These are phyloP conservation scores for Semaprochilodus insignis DNA, from an alignment of 2,797 vertebrate species.

Conservation along the genomic window DNA sequence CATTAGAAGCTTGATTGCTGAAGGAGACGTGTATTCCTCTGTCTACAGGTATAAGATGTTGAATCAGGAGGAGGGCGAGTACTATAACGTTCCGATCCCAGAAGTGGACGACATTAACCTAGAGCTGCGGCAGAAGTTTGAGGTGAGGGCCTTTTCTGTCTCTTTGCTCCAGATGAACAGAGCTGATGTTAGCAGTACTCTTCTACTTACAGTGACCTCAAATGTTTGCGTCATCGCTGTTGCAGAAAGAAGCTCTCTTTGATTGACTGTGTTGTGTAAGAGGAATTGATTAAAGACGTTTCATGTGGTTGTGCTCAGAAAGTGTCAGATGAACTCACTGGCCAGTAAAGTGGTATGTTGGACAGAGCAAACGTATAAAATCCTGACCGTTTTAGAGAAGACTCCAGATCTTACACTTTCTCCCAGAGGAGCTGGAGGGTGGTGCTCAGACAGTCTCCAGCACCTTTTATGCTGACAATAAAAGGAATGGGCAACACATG, in stretches of 20 bases:
- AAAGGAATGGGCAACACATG: too few relatives aligned
- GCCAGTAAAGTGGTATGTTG: not conserved
- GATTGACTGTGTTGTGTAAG: not conserved
- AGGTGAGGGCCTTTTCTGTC: slow-evolving; percentile 75
- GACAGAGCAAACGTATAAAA: not conserved
- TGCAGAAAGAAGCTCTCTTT: not conserved
- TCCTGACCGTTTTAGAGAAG: not conserved
- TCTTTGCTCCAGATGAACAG: not conserved
- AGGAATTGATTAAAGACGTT: not conserved
- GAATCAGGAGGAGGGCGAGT: slow-evolving; percentile 96
- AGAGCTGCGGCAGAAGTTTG: slow-evolving; percentile 94
- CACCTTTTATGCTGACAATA: too few relatives aligned
- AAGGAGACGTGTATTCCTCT: not conserved
- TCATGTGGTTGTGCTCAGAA: not conserved
- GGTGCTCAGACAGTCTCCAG: too few relatives aligned
- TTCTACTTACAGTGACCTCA: not conserved
- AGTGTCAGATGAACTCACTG: not conserved
- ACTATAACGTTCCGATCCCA: slow-evolving; percentile 96
- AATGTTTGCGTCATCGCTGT: not conserved
- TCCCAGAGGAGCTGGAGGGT: too few relatives aligned
- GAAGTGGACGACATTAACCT: slow-evolving; percentile 89
- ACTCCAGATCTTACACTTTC: too few relatives aligned
- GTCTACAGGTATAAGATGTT: slow-evolving; percentile 91
- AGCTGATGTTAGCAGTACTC: not conserved
- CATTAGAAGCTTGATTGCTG: not conserved